Evolutionary conservation across 2,888 invertebrate species (phyloP), one percentile per base, ranked within the genome.

Genomic region (Dichetophora obliterata): DNA sequence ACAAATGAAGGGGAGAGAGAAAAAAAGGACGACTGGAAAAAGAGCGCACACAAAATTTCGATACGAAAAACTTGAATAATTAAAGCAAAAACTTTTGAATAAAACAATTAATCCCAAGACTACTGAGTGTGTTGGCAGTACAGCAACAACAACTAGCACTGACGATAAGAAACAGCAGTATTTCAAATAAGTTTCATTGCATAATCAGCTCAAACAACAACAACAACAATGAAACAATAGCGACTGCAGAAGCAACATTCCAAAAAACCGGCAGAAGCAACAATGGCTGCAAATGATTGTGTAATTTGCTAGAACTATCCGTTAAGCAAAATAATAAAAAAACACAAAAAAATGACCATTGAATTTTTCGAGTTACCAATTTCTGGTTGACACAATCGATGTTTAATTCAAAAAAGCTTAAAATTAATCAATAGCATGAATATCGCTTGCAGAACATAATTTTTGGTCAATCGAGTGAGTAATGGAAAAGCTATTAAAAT

Each of bases 41-140:
- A 22, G 24, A 11, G 27, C 24, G 11, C 22, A n/a, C 22, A 24
- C 16, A 61, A 31, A 27, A 34, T 63, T 63, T 63, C 63, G 63
- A 27, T 2, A 31, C 31, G 34, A 16, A 27, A 16, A 63, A 63
- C 63, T 63, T 63, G 31, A 63, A 63, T 63, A 16, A n/a, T n/a
- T n/a, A n/a, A 63, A 8, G 63, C 63, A 16, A 63, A 31, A 63
- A 63, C 16, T 63, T 63, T 63, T 27, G 34, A 31, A 24, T 34
- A 63, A 63, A 34, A 34, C n/a, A 63, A 31, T 63, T 63, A 63
- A n/a, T 24, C 5, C 8, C 63, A 22, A 19, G 54, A 19, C 19
- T 8, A 19, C 9, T 54, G 54, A 22, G 5, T 22, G 61, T 61
- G 31, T 4, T 61, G 31, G 31, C 61, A 27, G 22, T 61, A 31